A percentile compares a stretch with the other conserved stretches of the same genome.
Evolutionary conservation across 2,797 vertebrate species (phyloP).

Genomic region (Enteromius thamalakanensis): DNA sequence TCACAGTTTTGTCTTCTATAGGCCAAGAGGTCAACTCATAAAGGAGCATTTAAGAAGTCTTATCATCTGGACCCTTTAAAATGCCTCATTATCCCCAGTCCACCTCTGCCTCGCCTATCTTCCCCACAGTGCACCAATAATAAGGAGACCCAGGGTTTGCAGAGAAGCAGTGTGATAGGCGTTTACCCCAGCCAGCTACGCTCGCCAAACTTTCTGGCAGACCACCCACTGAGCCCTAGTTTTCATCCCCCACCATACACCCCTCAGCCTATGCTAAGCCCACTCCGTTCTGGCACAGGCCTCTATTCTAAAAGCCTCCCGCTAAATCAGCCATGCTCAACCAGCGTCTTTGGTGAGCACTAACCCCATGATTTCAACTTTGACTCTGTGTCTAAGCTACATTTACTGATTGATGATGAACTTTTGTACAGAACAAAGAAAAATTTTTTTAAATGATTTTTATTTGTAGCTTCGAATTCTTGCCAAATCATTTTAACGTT

Average conservation of each 20-base stretch:
- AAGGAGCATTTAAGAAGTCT: slow-evolving; percentile 30
- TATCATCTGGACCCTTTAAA: slow-evolving; percentile 50
- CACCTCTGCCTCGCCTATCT: neutral
- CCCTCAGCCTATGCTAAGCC: slow-evolving; percentile 80
- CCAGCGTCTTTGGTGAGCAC: slow-evolving; percentile 65
- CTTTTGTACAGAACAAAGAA: neutral
- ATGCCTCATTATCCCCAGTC: slow-evolving; percentile 59
- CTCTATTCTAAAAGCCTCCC: slow-evolving; percentile 76
- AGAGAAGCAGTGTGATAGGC: slow-evolving; percentile 11
- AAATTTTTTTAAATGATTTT: neutral
- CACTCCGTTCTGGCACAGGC: slow-evolving; percentile 73
- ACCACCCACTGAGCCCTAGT: slow-evolving; percentile 67
- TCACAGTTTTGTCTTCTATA: slow-evolving; percentile 15
- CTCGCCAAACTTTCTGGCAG: slow-evolving; percentile 71
- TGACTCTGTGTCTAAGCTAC: neutral
- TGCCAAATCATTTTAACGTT: slow-evolving; percentile 1
- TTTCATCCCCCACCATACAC: slow-evolving; percentile 74
- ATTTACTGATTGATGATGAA: neutral
- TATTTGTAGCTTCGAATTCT: neutral
- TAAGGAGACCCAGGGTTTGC: slow-evolving; percentile 20
- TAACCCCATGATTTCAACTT: neutral
- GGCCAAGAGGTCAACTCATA: slow-evolving; percentile 23
- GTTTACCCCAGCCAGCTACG: slow-evolving; percentile 73
- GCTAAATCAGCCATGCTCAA: slow-evolving; percentile 41
- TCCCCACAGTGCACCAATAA: neutral